Conservation (phyloP, 2,113 vertebrate genomes). For the western clawed frog (Xenopus tropicalis) region UCB_Xtro_10.0 CM004448.2:67880001-67880500, state of each 20-base stretch:
- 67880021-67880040: conserved; percentile 52
- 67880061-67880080: conserved; percentile 64
- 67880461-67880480: neutral
- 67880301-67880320: conserved; percentile 29
- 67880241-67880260: conserved; percentile 68
- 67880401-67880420: neutral
- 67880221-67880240: conserved; percentile 58
- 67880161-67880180: conserved; percentile 69
- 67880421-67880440: neutral
- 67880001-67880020: conserved; percentile 28
- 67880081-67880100: conserved; percentile 63
- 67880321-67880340: conserved; percentile 11
- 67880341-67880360: neutral
- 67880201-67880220: conserved; percentile 54
- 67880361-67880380: neutral
- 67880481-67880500: neutral
- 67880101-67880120: conserved; percentile 71
- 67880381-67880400: neutral
- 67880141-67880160: conserved; percentile 76
- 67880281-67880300: conserved; percentile 49
- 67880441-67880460: neutral
- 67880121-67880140: conserved; percentile 71
- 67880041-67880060: conserved; percentile 57
- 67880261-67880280: conserved; percentile 40
- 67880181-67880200: conserved; percentile 70